Base-by-base conservation (phyloP, 2,113 vertebrate species). In the Dunckerocampus dactyliophorus region DNA sequence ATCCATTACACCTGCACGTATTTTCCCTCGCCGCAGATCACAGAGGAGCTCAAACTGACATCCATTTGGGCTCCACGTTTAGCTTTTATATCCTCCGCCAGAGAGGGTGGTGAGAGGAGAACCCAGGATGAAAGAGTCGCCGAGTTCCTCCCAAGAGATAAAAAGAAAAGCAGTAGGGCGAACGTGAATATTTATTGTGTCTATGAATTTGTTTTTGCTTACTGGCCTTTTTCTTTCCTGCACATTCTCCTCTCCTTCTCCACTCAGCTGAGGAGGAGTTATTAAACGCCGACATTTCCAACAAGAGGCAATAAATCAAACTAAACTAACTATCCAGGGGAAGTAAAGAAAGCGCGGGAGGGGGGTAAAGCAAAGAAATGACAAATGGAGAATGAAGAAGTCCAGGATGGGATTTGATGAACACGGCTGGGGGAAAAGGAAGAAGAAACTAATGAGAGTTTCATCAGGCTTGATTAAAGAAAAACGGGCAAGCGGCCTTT, bases 231-330 rank as follows among this genome's bases (percentile, higher is more conserved):
- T 82, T 85, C 87, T 73, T 79, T 56, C 34, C 50, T 37, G 31
- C 37, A 48, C 46, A 67, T 84, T 60, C 59, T 45, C 65, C 70
- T 28, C 65, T 70, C 72, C 70, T 81, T 82, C 68, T 72, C 57
- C 61, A 50, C 84, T 86, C 67, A 73, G 69, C 64, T 67, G 82
- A 85, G 84, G 82, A 90, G 80, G 79, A 88, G 87, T 91, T 90
- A 91, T 91, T 91, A 89, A 90, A 91, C 79, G 84, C 86, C 90
- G 90, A 82, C 84, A 85, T 88, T 88, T 89, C 88, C 88, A 89
- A 89, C 88, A 83, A 86, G 86, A 89, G 71, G 87, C 79, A 88
- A 91, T 91, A 90, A 91, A 91, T 91, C 89, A 90, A 88, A 83
- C 82, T 88, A 88, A 88, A 89, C 31, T 8, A 34, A 34, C 31